These are phyloP conservation scores for Cuculus canorus DNA, from an alignment of 2,797 vertebrate genomes.

Conservation along the genomic window DNA sequence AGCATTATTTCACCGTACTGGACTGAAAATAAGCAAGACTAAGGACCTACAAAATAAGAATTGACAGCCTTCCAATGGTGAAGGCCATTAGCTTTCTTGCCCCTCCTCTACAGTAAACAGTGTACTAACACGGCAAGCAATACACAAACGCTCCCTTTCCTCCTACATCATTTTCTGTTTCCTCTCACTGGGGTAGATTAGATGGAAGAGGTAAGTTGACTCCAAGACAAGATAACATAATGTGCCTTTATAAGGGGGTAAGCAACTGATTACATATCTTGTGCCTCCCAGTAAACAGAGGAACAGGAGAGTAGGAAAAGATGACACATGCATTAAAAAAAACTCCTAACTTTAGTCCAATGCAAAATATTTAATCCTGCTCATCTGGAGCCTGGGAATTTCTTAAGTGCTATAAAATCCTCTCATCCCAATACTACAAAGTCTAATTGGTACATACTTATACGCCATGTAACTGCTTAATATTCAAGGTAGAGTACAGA, in stretches of 20 bases:
- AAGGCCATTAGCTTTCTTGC: background rate
- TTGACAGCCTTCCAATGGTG: background rate
- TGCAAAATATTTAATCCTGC: background rate
- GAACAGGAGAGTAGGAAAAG: background rate
- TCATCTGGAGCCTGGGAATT: background rate
- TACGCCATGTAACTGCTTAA: background rate
- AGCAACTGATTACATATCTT: background rate
- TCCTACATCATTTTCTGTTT: background rate
- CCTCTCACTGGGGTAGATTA: background rate
- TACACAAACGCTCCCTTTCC: background rate
- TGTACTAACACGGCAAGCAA: background rate
- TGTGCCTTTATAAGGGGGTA: background rate
- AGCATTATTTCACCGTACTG: background rate
- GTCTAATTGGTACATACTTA: background rate
- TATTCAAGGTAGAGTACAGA: background rate
- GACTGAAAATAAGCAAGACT: background rate
- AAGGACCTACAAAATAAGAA: background rate
- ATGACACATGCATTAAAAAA: background rate
- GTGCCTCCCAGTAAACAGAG: background rate
- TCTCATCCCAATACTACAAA: background rate
- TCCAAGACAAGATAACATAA: background rate
- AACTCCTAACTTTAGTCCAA: background rate
- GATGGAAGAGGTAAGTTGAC: background rate
- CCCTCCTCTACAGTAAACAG: background rate
- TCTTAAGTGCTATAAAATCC: background rate